Conservation (phyloP, 2,888 invertebrate species). For the Girardia tigrina region DNA sequence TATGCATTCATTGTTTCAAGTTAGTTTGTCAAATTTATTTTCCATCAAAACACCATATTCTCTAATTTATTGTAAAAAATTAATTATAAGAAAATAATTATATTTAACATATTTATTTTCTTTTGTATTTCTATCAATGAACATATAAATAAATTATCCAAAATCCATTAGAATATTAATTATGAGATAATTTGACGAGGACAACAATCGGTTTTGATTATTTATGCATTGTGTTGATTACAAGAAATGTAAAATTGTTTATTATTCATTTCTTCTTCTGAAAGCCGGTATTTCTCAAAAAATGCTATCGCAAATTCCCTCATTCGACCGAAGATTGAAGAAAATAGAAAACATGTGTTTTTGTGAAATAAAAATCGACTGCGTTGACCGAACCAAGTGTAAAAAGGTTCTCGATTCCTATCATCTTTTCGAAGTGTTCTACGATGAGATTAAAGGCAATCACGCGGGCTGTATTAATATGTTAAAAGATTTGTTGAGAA, state of each 20-base stretch:
- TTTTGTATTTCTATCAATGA: too few species aligned
- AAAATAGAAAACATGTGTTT: slow-evolving; percentile 2
- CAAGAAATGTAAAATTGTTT: background rate
- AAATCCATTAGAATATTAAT: too few species aligned
- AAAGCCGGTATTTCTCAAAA: background rate
- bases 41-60: too few species aligned
- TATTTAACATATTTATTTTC: too few species aligned
- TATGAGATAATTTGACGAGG: too few species aligned
- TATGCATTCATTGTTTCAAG: too few species aligned
- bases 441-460: background rate
- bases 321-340: background rate
- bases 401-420: slow-evolving; percentile 4
- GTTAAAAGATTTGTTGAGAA: background rate
- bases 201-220: too few species aligned
- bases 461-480: slow-evolving; percentile 8
- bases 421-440: background rate
- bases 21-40: too few species aligned
- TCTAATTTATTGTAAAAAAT: too few species aligned
- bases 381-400: background rate
- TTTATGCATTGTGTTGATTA: slow-evolving; percentile 20
- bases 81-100: too few species aligned
- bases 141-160: too few species aligned
- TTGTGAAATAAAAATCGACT: slow-evolving; percentile 19
- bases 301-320: background rate
- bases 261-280: slow-evolving; percentile 12